Evolutionary conservation across 2,113 vertebrate genomes (phyloP), one percentile per base, ranked within the genome.

Genomic region (Ramphastos sulfuratus): DNA sequence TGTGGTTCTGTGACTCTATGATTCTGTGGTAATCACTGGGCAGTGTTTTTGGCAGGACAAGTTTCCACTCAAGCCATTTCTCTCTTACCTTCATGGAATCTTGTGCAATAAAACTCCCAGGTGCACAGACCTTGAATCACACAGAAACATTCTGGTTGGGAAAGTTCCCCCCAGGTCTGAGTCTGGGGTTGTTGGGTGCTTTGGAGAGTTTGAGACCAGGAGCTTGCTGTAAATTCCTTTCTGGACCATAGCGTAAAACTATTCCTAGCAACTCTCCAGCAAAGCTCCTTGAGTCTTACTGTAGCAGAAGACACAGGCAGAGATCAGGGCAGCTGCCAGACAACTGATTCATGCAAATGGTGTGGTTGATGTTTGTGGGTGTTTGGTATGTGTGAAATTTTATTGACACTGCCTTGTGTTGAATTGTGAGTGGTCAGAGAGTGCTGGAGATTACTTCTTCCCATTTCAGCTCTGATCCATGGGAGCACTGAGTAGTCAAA

Each of bases 381-480:
- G 14, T 14, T 10, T 23, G 18, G 5, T 44, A 1, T 3, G 6
- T 58, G 66, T 42, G 63, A 28, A 18, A 9, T 72, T 54, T 54
- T 46, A 27, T 4, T 60, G 54, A 7, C 25, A 15, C 21, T 37
- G 10, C 25, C 58, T 52, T 0, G 0, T 58, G 21, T 15, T 1
- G 0, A n/a, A 24, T 39, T 73, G n/a, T 5, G 4, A 25, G 55
- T 4, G 19, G 33, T 33, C 64, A 48, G 46, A 27, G 27, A 27
- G 19, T 2, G 0, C 30, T n/a, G 48, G 48, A 31, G 28, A 19
- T 37, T 66, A 9, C 18, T 69, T 50, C 35, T 58, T 55, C 52
- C 30, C 55, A 9, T 10, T 76, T 30, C 50, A 48, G 33, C 67
- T 90, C 71, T 44, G 64, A 23, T 20, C n/a, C 2, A 2, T 33